These are phyloP conservation scores for Nixonia krombeini DNA, from an alignment of 1,140 invertebrate species.

Conservation along the genomic window DNA sequence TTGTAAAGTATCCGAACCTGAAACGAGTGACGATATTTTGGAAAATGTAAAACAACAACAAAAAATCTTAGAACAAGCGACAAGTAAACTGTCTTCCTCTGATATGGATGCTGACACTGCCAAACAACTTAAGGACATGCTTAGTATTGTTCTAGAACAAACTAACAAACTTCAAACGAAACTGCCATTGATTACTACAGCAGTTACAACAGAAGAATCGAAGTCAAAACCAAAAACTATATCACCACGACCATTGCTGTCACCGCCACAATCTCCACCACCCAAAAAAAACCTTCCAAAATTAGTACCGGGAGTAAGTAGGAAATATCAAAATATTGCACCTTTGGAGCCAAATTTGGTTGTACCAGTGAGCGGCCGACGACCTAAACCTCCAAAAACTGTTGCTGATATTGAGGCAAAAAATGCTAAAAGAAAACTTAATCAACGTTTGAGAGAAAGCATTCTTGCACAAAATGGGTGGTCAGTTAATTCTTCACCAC, in stretches of 20 bases:
- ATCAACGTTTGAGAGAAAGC: background rate
- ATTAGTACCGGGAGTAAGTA: conserved; percentile 21
- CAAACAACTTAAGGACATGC: conserved; percentile 59
- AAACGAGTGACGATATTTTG: conserved; percentile 50
- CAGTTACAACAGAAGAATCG: background rate
- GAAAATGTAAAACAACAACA: conserved; percentile 64
- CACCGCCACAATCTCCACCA: background rate
- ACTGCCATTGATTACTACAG: conserved; percentile 28
- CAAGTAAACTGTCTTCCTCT: conserved; percentile 54
- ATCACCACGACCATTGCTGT: background rate
- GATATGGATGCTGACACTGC: conserved; percentile 54
- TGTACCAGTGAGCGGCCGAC: conserved; percentile 20
- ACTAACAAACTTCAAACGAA: conserved; percentile 62
- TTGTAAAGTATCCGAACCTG: conserved; percentile 40
- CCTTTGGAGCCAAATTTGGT: conserved; percentile 47
- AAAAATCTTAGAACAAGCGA: conserved; percentile 58
- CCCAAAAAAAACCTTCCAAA: background rate
- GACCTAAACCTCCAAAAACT: background rate
- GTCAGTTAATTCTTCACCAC: background rate
- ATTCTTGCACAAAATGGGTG: background rate
- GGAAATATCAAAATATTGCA: conserved; percentile 50
- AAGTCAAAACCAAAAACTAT: background rate
- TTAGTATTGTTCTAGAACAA: conserved; percentile 60
- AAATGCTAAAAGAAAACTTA: background rate
- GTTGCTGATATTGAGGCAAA: background rate